phyloP scores from a whole-genome alignment of 2,888 invertebrate species.

The Zaprionus lineosus region DNA sequence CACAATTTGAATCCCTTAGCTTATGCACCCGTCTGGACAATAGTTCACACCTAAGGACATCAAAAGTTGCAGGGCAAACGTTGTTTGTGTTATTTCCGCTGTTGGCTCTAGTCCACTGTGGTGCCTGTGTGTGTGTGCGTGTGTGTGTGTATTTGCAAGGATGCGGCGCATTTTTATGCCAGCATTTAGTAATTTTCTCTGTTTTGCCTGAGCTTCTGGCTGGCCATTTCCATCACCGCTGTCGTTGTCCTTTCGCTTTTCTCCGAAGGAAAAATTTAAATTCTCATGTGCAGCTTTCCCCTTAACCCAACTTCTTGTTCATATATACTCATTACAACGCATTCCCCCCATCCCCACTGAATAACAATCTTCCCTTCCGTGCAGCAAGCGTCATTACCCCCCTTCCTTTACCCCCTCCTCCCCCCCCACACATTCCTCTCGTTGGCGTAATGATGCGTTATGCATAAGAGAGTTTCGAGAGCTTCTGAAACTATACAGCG shows the following conservation, averaged over 20 bases:
- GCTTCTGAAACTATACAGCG: constrained; percentile 2
- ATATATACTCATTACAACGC: constrained; percentile 24
- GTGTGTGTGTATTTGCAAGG: constrained; percentile 20
- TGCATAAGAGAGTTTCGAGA: constrained; percentile 44
- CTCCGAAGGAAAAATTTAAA: constrained; percentile 29
- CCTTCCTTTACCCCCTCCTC: background rate
- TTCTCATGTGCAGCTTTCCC: constrained; percentile 27
- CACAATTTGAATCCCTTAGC: background rate
- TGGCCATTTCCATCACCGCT: constrained; percentile 9
- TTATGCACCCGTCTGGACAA: background rate
- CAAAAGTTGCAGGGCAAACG: constrained; percentile 36
- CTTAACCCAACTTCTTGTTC: background rate
- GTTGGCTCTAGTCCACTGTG: constrained; percentile 11
- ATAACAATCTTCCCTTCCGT: too few relatives aligned
- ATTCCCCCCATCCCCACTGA: background rate
- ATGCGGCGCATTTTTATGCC: constrained; percentile 56
- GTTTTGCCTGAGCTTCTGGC: constrained; percentile 32
- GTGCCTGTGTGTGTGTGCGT: background rate
- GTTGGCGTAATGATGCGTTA: constrained; percentile 70
- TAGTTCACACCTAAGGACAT: constrained; percentile 5
- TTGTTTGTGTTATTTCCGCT: constrained; percentile 45
- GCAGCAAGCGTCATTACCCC: too few relatives aligned
- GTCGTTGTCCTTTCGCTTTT: constrained; percentile 49
- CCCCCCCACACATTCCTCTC: constrained; percentile 24
- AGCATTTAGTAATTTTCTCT: constrained; percentile 57